phyloP scores from a whole-genome alignment of 2,888 invertebrate species.

The Norana najaformis region DNA sequence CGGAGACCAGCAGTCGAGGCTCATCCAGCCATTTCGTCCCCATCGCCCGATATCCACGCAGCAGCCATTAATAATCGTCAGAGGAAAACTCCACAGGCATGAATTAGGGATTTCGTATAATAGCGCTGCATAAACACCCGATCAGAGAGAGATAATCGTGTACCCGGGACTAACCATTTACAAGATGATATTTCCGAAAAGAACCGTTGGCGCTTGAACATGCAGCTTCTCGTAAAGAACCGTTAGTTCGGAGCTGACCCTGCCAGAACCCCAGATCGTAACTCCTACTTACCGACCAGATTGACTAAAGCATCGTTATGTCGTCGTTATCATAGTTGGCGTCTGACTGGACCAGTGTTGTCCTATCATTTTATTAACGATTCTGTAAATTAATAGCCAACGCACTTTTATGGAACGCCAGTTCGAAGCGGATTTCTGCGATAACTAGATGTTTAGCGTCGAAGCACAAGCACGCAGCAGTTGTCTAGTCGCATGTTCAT shows the following conservation, averaged over 20 bases:
- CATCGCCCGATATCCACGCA: background rate
- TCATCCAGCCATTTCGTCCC: background rate
- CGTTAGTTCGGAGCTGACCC: background rate
- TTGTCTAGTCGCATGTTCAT: background rate
- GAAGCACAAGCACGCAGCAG: accelerated
- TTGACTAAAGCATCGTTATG: background rate
- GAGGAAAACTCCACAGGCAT: background rate
- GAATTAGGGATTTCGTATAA: background rate
- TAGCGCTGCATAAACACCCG: constrained; percentile 22
- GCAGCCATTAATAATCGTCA: constrained; percentile 23
- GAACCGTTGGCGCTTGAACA: background rate
- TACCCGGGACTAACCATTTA: constrained; percentile 24
- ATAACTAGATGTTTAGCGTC: constrained; percentile 1
- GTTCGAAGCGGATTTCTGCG: background rate
- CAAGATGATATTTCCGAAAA: constrained; percentile 13
- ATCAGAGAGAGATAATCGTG: constrained; percentile 20
- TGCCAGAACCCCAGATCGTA: background rate
- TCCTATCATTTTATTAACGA: constrained; percentile 7
- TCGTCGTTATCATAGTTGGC: background rate
- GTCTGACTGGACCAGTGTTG: background rate
- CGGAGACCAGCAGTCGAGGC: background rate
- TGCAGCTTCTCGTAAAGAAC: background rate
- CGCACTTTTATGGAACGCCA: background rate
- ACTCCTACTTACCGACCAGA: background rate
- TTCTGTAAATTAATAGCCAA: constrained; percentile 13